A percentile compares a stretch with the other conserved stretches of the same genome.
These are phyloP conservation scores for Pinna nobilis DNA, from an alignment of 1,140 invertebrate species.

Conservation along the genomic window DNA sequence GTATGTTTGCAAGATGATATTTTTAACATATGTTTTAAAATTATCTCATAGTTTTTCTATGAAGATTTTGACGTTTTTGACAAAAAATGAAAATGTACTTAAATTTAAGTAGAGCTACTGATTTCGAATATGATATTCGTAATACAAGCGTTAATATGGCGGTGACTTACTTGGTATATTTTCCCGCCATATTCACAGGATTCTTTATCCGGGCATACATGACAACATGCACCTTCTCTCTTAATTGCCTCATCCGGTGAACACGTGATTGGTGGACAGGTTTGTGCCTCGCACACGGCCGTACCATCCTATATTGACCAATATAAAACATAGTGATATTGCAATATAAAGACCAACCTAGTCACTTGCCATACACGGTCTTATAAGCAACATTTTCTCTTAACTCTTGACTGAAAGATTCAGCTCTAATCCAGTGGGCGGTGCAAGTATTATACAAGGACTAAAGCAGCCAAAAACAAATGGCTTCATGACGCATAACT, in stretches of 20 bases:
- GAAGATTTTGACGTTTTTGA: too few species aligned
- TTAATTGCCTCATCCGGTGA: constrained; percentile 69
- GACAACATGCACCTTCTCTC: constrained; percentile 59
- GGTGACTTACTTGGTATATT: constrained; percentile 66
- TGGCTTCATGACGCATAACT: too few species aligned
- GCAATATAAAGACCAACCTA: background rate
- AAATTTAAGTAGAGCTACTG: too few species aligned
- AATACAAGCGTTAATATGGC: too few species aligned
- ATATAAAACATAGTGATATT: background rate
- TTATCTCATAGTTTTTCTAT: too few species aligned
- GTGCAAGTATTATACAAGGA: too few species aligned
- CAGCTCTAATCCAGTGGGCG: too few species aligned
- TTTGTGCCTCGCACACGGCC: constrained; percentile 61
- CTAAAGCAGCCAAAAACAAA: too few species aligned
- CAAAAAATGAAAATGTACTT: too few species aligned
- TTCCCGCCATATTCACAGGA: constrained; percentile 64
- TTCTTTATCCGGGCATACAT: constrained; percentile 57
- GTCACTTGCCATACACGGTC: background rate
- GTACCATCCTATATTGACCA: constrained; percentile 61
- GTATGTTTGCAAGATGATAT: constrained; percentile 74
- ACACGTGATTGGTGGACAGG: constrained; percentile 69
- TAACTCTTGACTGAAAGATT: too few species aligned
- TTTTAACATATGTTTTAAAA: background rate
- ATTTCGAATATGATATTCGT: too few species aligned
- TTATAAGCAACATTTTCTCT: background rate